Percentiles rank a stretch among this genome's conserved stretches.
phyloP scores from a whole-genome alignment of 2,888 invertebrate species.

The Leptinotarsa rubiginosa region DNA sequence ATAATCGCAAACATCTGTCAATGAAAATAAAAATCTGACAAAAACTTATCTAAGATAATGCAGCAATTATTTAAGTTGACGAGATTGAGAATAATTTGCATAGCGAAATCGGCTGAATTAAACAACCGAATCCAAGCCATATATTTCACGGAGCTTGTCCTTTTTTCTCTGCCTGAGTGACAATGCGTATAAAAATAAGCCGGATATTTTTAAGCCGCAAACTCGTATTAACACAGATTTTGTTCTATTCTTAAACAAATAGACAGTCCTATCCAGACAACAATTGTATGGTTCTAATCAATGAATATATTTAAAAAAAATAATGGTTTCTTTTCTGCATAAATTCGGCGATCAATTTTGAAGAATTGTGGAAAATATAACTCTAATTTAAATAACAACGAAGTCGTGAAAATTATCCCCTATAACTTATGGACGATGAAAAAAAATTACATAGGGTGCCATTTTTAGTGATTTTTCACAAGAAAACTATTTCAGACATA shows the following conservation, averaged over 20 bases:
- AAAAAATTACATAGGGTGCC: no score
- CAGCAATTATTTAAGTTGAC: not conserved
- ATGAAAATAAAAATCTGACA: no score
- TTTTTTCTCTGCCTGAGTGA: conserved; percentile 5
- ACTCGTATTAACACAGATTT: conserved; percentile 13
- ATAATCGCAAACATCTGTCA: no score
- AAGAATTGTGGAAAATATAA: not conserved
- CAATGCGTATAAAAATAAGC: conserved; percentile 13
- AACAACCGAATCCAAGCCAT: not conserved
- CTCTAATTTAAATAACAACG: not conserved
- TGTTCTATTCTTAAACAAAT: conserved; percentile 16
- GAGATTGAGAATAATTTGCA: not conserved
- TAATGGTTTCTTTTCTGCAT: no score
- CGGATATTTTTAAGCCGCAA: conserved; percentile 14
- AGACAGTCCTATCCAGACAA: not conserved
- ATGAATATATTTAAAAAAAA: no score
- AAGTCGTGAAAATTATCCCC: no score
- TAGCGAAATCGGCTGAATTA: not conserved
- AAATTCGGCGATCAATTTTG: not conserved
- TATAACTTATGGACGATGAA: no score
- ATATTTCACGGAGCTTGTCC: not conserved
- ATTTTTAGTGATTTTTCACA: no score
- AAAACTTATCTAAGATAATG: no score
- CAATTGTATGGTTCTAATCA: not conserved
- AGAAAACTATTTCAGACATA: no score